Evolutionary conservation across 37 sponge, comb jelly and placozoan species (phyloP).

Genomic region (Aplysina aerophoba): DNA sequence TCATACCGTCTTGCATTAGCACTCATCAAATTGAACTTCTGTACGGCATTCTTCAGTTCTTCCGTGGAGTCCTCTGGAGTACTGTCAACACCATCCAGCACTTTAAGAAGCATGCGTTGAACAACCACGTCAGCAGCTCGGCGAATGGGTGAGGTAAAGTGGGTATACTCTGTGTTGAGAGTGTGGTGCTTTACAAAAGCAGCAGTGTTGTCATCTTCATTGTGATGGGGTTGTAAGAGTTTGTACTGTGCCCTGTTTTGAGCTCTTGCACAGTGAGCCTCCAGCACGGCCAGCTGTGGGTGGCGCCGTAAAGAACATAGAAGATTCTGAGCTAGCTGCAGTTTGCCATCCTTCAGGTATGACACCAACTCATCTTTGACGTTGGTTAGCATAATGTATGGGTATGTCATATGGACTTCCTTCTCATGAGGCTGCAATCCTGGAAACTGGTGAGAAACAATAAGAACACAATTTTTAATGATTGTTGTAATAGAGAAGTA

Average conservation of each 20-base stretch:
- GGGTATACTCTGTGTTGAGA: slow-evolving; percentile 53
- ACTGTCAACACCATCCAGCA: not conserved
- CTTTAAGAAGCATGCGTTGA: slow-evolving; percentile 40
- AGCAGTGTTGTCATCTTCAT: not conserved
- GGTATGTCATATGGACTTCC: not conserved
- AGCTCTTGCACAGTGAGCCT: not conserved
- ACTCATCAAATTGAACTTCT: not conserved
- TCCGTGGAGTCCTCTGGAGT: not conserved
- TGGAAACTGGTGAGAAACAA: no score
- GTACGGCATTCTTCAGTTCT: not conserved
- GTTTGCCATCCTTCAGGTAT: not conserved
- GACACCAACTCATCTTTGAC: not conserved
- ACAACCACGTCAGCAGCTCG: slow-evolving; percentile 61
- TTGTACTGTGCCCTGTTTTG: slow-evolving; percentile 36
- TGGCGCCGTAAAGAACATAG: slow-evolving; percentile 18
- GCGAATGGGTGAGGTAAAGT: slow-evolving; percentile 71
- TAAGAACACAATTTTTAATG: no score
- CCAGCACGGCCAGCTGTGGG: slow-evolving; percentile 61
- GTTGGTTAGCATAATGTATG: not conserved
- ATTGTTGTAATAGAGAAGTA: no score
- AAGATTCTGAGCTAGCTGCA: not conserved
- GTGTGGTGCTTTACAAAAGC: slow-evolving; percentile 38
- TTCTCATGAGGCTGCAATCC: no score
- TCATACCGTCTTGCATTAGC: not conserved
- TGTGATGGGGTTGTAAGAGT: not conserved